Evolutionary conservation across 2,113 vertebrate species (phyloP).

Genomic region (Peromyscus californicus): DNA sequence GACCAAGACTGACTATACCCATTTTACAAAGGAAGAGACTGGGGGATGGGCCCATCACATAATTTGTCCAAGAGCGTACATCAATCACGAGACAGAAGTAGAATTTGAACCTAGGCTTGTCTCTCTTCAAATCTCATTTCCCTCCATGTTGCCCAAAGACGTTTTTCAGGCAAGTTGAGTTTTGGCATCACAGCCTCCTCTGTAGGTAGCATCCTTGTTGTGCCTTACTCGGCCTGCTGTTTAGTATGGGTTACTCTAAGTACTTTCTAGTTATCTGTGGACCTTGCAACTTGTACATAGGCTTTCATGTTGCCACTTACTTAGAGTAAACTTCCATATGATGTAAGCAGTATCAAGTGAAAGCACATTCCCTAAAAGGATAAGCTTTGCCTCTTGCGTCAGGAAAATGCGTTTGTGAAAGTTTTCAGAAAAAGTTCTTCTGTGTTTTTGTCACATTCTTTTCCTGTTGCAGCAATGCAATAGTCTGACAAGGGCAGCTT

Average conservation of each 20-base stretch:
- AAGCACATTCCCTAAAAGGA: background rate
- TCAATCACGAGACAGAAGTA: background rate
- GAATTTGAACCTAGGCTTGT: background rate
- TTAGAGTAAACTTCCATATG: background rate
- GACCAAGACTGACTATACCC: background rate
- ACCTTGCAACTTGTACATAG: background rate
- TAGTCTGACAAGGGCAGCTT: background rate
- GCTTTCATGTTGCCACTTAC: background rate
- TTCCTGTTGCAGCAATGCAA: background rate
- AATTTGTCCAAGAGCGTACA: background rate
- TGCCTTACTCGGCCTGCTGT: background rate
- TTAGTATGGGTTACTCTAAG: background rate
- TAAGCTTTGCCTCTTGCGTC: background rate
- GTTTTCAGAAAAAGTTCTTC: background rate
- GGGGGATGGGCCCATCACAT: background rate
- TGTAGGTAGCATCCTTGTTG: background rate
- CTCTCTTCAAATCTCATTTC: background rate
- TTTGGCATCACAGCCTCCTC: background rate
- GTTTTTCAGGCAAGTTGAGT: background rate
- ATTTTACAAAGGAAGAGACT: slow-evolving; percentile 8
- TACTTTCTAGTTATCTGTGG: background rate
- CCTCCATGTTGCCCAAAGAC: background rate
- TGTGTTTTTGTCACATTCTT: background rate
- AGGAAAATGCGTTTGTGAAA: background rate
- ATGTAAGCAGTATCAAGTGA: background rate